phyloP scores from a whole-genome alignment of 2,797 vertebrate species.

The Bovichtus diacanthus region DNA sequence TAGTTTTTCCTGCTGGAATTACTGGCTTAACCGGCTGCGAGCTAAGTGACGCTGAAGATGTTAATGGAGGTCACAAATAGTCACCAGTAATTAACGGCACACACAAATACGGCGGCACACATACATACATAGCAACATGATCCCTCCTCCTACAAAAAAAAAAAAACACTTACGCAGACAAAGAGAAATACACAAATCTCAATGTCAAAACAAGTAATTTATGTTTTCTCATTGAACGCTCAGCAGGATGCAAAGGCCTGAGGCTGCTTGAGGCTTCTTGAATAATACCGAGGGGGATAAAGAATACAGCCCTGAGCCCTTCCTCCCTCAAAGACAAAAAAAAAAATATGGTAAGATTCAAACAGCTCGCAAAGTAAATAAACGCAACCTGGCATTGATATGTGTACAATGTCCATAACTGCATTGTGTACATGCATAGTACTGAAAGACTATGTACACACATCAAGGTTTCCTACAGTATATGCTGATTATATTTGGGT shows the following conservation, averaged over 20 bases:
- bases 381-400: neutral
- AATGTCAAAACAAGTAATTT: slow-evolving; percentile 33
- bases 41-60: slow-evolving; percentile 75
- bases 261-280: slow-evolving; percentile 27
- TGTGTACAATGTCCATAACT: neutral
- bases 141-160: slow-evolving; percentile 45
- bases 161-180: slow-evolving; percentile 12
- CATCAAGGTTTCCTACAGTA: neutral
- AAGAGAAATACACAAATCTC: slow-evolving; percentile 33
- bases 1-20: slow-evolving; percentile 78
- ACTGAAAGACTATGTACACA: neutral
- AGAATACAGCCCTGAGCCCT: slow-evolving; percentile 32
- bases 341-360: slow-evolving; percentile 10
- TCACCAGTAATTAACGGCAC: slow-evolving; percentile 78
- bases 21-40: slow-evolving; percentile 72
- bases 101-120: slow-evolving; percentile 33
- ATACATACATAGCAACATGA: slow-evolving; percentile 39
- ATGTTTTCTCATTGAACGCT: slow-evolving; percentile 47
- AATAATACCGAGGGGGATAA: slow-evolving; percentile 34
- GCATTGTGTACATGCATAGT: neutral
- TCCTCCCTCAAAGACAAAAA: slow-evolving; percentile 3
- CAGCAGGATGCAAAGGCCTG: slow-evolving; percentile 34
- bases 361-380: slow-evolving; percentile 32
- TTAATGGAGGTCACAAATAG: slow-evolving; percentile 83
- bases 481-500: slow-evolving; percentile 16